These are phyloP conservation scores for Poecile atricapillus DNA, from an alignment of 2,113 vertebrate species.

Conservation along the genomic window DNA sequence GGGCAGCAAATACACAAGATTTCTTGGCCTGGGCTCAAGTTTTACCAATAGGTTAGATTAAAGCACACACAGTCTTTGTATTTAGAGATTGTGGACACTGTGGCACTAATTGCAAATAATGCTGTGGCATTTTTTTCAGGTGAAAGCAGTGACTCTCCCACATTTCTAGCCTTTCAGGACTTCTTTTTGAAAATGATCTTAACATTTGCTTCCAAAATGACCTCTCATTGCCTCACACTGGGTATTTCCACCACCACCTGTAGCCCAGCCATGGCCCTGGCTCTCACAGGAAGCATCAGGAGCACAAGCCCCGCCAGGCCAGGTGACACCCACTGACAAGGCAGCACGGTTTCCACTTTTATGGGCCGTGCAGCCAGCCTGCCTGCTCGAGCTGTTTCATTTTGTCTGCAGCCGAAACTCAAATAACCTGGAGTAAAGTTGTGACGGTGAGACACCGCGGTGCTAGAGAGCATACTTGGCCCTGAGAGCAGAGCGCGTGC, in stretches of 20 bases:
- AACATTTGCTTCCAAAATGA: constrained; percentile 10
- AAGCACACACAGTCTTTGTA: neutral
- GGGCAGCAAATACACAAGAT: neutral
- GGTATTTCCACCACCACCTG: neutral
- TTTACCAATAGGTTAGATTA: neutral
- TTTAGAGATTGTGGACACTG: neutral
- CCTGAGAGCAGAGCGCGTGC: neutral
- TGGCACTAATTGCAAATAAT: neutral
- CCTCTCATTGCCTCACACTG: neutral
- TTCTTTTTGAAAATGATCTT: neutral
- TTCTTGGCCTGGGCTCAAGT: constrained; percentile 25
- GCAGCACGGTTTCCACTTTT: neutral
- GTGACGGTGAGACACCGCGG: neutral
- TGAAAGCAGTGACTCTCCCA: neutral
- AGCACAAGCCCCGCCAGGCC: neutral
- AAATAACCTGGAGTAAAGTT: constrained; percentile 15
- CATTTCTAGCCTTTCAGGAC: neutral
- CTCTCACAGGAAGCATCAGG: neutral
- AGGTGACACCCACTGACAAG: neutral
- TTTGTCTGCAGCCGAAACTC: constrained; percentile 24
- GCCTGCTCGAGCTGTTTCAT: constrained; percentile 60
- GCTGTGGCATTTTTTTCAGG: neutral
- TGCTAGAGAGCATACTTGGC: neutral
- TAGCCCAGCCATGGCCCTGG: neutral
- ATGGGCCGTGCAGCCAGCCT: constrained; percentile 9